Base-by-base conservation (phyloP, 2,113 vertebrate genomes). In the Astatoreochromis straeleni region DNA sequence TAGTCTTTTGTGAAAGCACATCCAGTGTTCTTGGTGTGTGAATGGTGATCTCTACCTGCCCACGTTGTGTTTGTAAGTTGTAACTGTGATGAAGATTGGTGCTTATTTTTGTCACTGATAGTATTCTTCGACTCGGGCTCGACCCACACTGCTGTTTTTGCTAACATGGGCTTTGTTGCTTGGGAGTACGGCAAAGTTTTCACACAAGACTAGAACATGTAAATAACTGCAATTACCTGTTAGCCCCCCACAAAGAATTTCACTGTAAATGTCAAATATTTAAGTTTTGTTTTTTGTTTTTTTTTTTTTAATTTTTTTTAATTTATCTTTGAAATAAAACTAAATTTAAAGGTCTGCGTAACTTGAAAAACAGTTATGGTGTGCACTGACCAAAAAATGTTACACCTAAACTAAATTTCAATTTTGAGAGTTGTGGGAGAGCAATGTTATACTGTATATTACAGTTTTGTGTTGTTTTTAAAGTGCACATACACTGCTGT, bases 291-390 rank as follows among this genome's bases (percentile, higher is more conserved):
- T 87, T 90, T 87, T 87, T 24, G 4, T 49, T 3, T 14, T 26
- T 2, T 31, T 5, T 29, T 31, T 6, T 6, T 31, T 31, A 26
- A 4, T 86, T 55, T 26, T 49, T 3, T 57, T 26, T 14, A 0
- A 93, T 95, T 94, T 96, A 96, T 95, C 89, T 93, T 93, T 94
- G 87, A 95, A 95, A 96, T 95, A 95, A 95, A 96, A 92, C 35
- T 8, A 49, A 33, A 84, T 88, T 94, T 94, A 84, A 92, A 89
- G 87, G 87, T 91, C 85, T 92, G 73, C 88, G 80, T 93, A 81
- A 86, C 92, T 94, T 94, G 83, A 83, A 92, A 91, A 88, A 75
- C 78, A 82, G 85, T 51, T 80, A 42, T 78, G 81, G 31, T 92
- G 83, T 87, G 82, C 82, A 82, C 65, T 82, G 49, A 73, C 49